Evolutionary conservation across 1,140 invertebrate genomes (phyloP).

Genomic region (Habropoda laboriosa): DNA sequence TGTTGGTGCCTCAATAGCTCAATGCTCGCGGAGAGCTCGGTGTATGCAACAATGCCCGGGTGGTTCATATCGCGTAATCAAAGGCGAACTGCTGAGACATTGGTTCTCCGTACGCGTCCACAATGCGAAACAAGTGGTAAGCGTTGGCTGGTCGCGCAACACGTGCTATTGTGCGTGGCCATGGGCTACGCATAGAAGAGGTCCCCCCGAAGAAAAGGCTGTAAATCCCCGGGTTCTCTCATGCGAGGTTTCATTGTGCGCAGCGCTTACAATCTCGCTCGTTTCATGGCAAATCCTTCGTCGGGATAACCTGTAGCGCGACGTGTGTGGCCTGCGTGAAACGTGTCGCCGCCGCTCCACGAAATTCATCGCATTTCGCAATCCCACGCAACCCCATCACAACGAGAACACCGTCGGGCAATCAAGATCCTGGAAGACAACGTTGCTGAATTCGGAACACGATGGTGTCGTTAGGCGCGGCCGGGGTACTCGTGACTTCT

Average conservation of each 20-base stretch:
- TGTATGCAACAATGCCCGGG: slow-evolving; percentile 51
- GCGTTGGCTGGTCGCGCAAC: slow-evolving; percentile 61
- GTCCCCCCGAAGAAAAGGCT: slow-evolving; percentile 68
- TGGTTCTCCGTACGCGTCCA: slow-evolving; percentile 55
- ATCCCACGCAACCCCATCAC: slow-evolving; percentile 71
- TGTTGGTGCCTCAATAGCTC: slow-evolving; percentile 53
- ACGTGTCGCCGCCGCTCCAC: slow-evolving; percentile 44
- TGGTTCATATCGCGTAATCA: slow-evolving; percentile 65
- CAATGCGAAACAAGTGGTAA: slow-evolving; percentile 67
- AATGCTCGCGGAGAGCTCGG: slow-evolving; percentile 39
- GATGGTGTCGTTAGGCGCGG: slow-evolving; percentile 52
- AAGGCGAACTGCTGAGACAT: slow-evolving; percentile 62
- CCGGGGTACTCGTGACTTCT: slow-evolving; percentile 6
- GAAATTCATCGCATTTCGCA: slow-evolving; percentile 74
- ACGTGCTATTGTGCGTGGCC: slow-evolving; percentile 68
- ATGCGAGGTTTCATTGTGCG: slow-evolving; percentile 69
- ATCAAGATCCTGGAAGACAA: slow-evolving; percentile 42
- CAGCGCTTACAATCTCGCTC: slow-evolving; percentile 71
- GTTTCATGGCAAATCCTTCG: slow-evolving; percentile 68
- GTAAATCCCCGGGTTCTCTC: slow-evolving; percentile 70
- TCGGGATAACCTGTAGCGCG: slow-evolving; percentile 68
- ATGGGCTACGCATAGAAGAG: slow-evolving; percentile 52
- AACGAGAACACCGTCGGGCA: slow-evolving; percentile 49
- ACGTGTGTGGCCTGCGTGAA: slow-evolving; percentile 70
- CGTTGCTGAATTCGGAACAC: slow-evolving; percentile 22